These are phyloP conservation scores for Pagrus major DNA, from an alignment of 2,113 vertebrate genomes.

Conservation along the genomic window DNA sequence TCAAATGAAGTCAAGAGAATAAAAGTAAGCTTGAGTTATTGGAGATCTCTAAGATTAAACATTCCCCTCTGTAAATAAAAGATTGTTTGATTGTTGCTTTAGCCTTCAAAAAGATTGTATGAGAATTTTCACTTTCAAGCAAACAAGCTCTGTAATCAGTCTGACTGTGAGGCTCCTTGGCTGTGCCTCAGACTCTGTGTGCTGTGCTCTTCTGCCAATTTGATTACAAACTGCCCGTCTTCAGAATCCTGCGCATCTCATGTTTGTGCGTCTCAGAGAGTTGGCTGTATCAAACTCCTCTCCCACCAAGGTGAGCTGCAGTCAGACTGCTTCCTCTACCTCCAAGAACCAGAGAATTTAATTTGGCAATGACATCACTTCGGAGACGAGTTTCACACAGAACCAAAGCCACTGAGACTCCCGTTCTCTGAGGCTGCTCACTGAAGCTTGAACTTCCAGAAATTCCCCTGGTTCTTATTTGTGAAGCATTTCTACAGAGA, in stretches of 20 bases:
- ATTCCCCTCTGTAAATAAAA: not conserved
- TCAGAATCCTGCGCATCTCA: not conserved
- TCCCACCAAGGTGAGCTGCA: constrained; percentile 20
- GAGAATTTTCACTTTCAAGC: not conserved
- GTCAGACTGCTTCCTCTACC: constrained; percentile 23
- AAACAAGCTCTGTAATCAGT: constrained; percentile 11
- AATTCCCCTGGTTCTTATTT: constrained; percentile 59
- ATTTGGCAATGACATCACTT: constrained; percentile 43
- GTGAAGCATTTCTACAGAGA: constrained; percentile 45
- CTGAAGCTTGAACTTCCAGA: constrained; percentile 47
- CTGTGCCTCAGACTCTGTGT: not conserved
- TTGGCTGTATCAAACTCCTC: constrained; percentile 2
- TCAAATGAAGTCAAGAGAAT: constrained; percentile 17
- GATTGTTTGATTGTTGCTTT: not conserved
- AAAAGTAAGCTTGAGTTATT: not conserved
- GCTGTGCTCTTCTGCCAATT: constrained; percentile 27
- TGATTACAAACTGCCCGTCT: constrained; percentile 31
- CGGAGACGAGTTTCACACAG: constrained; percentile 7
- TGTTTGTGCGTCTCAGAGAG: not conserved
- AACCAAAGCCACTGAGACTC: constrained; percentile 43
- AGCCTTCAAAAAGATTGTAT: not conserved
- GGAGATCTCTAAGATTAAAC: not conserved
- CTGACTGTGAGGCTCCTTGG: constrained; percentile 7
- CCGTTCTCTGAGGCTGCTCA: constrained; percentile 33
- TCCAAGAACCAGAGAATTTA: constrained; percentile 24